Percentiles rank a stretch among this genome's conserved stretches.
These are phyloP conservation scores for Sphaeramia orbicularis DNA, from an alignment of 2,797 vertebrate species.

Conservation along the genomic window DNA sequence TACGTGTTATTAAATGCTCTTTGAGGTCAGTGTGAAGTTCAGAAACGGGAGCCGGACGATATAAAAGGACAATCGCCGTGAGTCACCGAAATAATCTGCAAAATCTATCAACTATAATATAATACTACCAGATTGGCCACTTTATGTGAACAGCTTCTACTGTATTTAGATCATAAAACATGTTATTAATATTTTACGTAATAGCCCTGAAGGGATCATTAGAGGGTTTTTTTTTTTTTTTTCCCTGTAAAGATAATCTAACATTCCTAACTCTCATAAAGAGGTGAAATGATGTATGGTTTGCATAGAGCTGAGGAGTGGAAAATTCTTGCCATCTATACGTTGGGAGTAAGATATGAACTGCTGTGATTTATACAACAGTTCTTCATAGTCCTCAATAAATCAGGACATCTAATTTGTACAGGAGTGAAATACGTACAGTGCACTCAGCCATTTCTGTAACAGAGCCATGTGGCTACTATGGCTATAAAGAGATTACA, in stretches of 20 bases:
- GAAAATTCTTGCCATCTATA: constrained; percentile 53
- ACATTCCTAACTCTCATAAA: constrained; percentile 11
- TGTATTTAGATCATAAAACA: constrained; percentile 13
- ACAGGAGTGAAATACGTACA: constrained; percentile 69
- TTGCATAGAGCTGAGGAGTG: constrained; percentile 52
- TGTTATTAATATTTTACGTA: not conserved
- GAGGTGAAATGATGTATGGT: constrained; percentile 55
- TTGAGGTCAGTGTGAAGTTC: no score
- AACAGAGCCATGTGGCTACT: constrained; percentile 59
- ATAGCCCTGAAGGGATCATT: constrained; percentile 12
- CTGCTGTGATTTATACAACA: constrained; percentile 68
- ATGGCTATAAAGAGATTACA: constrained; percentile 72
- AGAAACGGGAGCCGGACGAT: no score
- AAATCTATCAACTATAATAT: no score
- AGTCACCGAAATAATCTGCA: no score
- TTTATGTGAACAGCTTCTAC: no score
- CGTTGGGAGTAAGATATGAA: constrained; percentile 63
- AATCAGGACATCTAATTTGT: constrained; percentile 83
- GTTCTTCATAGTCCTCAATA: constrained; percentile 62
- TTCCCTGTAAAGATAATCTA: constrained; percentile 32
- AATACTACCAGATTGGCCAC: no score
- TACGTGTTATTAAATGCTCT: no score
- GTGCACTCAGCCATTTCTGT: constrained; percentile 67
- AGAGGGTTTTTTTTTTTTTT: not conserved
- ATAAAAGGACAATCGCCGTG: no score